Evolutionary conservation across 2,888 invertebrate species (phyloP).

Genomic region (Cecidostiba fungosa): DNA sequence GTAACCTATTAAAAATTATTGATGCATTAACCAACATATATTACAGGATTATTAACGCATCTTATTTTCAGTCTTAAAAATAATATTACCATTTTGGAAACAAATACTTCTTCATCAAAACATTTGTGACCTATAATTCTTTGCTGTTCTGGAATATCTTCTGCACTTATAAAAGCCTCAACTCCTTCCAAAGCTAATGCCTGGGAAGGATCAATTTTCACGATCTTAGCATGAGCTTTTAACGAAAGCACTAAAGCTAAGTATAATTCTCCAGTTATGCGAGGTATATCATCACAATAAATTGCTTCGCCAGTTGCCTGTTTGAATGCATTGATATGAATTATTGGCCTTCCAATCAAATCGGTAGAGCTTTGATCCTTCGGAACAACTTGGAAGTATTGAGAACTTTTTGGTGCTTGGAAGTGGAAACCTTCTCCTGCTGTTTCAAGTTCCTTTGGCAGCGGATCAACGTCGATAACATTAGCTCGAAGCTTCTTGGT

Average conservation of each 20-base stretch:
- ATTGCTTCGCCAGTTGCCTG: slow-evolving; percentile 96
- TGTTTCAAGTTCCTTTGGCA: slow-evolving; percentile 76
- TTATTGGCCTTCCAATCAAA: slow-evolving; percentile 90
- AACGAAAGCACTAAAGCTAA: slow-evolving; percentile 90
- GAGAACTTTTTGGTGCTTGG: slow-evolving; percentile 84
- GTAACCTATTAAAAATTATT: slow-evolving; percentile 82
- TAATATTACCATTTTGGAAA: slow-evolving; percentile 85
- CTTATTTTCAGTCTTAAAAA: too few relatives aligned
- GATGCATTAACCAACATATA: neutral
- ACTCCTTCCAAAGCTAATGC: slow-evolving; percentile 91
- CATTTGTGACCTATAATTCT: slow-evolving; percentile 84
- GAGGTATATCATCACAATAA: slow-evolving; percentile 94
- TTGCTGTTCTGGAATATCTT: slow-evolving; percentile 87
- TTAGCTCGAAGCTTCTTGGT: slow-evolving; percentile 75
- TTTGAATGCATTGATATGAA: slow-evolving; percentile 91
- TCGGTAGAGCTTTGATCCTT: slow-evolving; percentile 84
- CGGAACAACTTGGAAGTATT: slow-evolving; percentile 83
- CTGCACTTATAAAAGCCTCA: slow-evolving; percentile 88
- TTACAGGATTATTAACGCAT: slow-evolving; percentile 62
- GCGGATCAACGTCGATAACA: slow-evolving; percentile 76
- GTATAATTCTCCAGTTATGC: slow-evolving; percentile 88
- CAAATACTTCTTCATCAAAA: slow-evolving; percentile 91
- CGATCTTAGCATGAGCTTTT: slow-evolving; percentile 90
- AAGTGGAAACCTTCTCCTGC: slow-evolving; percentile 82
- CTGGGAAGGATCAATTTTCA: slow-evolving; percentile 87